Percentiles rank a stretch among this genome's conserved stretches.
Evolutionary conservation across 2,797 vertebrate species (phyloP).

Genomic region (Peromyscus attwateri): DNA sequence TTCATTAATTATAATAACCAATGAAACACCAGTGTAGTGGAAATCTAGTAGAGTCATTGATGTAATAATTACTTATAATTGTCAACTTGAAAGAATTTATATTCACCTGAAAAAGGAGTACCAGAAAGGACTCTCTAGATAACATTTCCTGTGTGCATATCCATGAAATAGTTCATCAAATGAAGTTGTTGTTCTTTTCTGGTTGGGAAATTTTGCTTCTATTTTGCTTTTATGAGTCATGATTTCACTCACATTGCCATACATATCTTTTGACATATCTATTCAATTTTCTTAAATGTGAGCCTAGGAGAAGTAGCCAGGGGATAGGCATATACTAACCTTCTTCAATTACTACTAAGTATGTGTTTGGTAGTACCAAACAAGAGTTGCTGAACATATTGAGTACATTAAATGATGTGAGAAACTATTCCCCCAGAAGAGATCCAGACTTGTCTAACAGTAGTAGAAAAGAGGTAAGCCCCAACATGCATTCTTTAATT

Average conservation of each 20-base stretch:
- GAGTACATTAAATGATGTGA: neutral
- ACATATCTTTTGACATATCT: neutral
- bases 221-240: neutral
- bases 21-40: neutral
- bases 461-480: neutral
- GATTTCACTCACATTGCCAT: neutral
- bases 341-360: neutral
- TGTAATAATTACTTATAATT: neutral
- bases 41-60: neutral
- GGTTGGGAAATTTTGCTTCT: neutral
- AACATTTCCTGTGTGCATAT: neutral
- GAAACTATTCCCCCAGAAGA: neutral
- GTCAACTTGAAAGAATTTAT: neutral
- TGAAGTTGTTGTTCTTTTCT: neutral
- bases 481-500: neutral
- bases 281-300: neutral
- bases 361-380: too few relatives aligned
- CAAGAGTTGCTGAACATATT: neutral
- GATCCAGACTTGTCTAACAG: neutral
- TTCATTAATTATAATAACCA: neutral
- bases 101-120: neutral
- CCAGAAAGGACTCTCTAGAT: neutral
- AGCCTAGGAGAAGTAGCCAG: neutral
- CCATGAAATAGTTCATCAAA: neutral
- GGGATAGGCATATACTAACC: neutral